Evolutionary conservation across 2,888 invertebrate species (phyloP), one percentile per base, ranked within the genome.

Genomic region (Drosophila mercatorum): DNA sequence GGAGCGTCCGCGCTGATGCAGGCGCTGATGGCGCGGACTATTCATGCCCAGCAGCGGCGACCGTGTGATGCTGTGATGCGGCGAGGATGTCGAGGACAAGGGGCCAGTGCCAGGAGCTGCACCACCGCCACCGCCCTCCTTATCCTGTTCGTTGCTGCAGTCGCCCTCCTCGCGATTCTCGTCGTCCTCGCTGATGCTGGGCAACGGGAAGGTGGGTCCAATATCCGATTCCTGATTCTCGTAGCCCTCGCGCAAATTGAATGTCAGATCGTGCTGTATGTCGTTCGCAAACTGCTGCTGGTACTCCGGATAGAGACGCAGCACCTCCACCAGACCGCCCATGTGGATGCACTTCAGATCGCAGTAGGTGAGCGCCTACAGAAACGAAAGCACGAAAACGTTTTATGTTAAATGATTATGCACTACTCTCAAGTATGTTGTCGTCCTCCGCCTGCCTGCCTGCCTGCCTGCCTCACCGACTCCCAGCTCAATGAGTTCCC

Each of bases 111-210:
- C 96, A 43, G 2, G 95, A 84, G 95, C 96, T 66, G 96, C 96
- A 11, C 22, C 51, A 0, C 95, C 96, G 68, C 96, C 96, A n/a
- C 40, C 96, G 38, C 14, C 97, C 91, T 97, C 98, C 90, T 98
- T 98, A 77, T 98, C 98, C 92, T 98, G 98, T 65, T 98, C 98
- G 95, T 97, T 97, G 90, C 97, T 97, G 91, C 98, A 98, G 94
- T 90, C 90, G 38, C 95, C 96, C 67, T 97, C 97, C 41, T 96
- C 96, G 34, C 95, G 96, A 87, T 97, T 97, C 92, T 98, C 98
- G 90, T 98, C 98, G 82, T 98, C 98, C 93, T 98, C 98, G 68
- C 98, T 98, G 91, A 98, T 98, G 43, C 98, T 98, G 3, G 98
- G 98, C 76, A 98, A 93, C 2, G 97, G 97, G 55, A 92, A 91